A percentile compares a stretch with the other conserved stretches of the same genome.
phyloP scores from a whole-genome alignment of 2,888 invertebrate species.

The Tinea semifulvella region DNA sequence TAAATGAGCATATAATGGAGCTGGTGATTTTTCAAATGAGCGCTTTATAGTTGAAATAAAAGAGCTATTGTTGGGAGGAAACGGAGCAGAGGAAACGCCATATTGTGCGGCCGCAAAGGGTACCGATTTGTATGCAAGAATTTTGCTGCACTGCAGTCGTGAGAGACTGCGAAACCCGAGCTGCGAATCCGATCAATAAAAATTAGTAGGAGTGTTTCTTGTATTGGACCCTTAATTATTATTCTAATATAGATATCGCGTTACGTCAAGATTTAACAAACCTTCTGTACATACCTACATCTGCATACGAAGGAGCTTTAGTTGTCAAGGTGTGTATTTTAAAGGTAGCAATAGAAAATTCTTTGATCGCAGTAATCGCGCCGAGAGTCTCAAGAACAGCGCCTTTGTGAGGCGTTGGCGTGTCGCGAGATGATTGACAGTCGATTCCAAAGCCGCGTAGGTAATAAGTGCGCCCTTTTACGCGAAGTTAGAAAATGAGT shows the following conservation, averaged over 20 bases:
- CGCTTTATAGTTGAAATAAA: slow-evolving; percentile 27
- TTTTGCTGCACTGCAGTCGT: slow-evolving; percentile 13
- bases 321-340: not conserved
- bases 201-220: slow-evolving; percentile 47
- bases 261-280: slow-evolving; percentile 1
- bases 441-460: slow-evolving; percentile 50
- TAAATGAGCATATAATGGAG: slow-evolving; percentile 54
- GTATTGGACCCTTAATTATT: slow-evolving; percentile 8
- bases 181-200: slow-evolving; percentile 45
- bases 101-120: slow-evolving; percentile 39
- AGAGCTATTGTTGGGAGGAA: slow-evolving; percentile 31
- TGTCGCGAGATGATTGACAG: slow-evolving; percentile 59
- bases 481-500: slow-evolving; percentile 62
- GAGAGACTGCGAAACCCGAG: slow-evolving; percentile 22
- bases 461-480: slow-evolving; percentile 57
- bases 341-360: slow-evolving; percentile 11
- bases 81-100: slow-evolving; percentile 28
- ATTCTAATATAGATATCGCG: slow-evolving; percentile 6
- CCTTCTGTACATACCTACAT: not conserved
- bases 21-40: slow-evolving; percentile 27
- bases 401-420: slow-evolving; percentile 25
- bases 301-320: slow-evolving; percentile 16
- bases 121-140: slow-evolving; percentile 38
- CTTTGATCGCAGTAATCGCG: slow-evolving; percentile 43
- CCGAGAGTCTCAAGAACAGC: not conserved